Evolutionary conservation across 2,888 invertebrate genomes (phyloP).

Genomic region (Gisinianus flammeolus): DNA sequence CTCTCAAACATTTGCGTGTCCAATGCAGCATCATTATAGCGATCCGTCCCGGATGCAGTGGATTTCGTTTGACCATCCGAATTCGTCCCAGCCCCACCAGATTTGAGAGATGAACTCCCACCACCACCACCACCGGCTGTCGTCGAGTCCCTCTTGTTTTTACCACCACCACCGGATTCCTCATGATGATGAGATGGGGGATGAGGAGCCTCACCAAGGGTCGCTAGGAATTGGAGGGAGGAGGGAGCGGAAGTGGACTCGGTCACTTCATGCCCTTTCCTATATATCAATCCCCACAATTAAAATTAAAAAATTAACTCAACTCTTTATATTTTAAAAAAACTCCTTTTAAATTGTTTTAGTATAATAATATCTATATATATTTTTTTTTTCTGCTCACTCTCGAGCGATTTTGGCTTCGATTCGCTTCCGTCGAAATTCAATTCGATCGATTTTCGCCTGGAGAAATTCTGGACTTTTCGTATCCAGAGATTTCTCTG

Average conservation of each 20-base stretch:
- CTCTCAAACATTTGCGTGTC: conserved; percentile 51
- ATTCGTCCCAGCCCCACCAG: background rate
- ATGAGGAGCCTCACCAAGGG: background rate
- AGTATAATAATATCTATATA: too few species aligned
- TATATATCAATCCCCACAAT: background rate
- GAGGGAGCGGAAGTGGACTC: conserved; percentile 37
- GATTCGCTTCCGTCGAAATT: conserved; percentile 41
- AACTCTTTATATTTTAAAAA: too few species aligned
- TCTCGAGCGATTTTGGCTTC: conserved; percentile 41
- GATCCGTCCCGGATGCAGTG: background rate
- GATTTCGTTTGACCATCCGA: background rate
- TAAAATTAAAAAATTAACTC: background rate
- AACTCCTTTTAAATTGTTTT: too few species aligned
- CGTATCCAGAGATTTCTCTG: background rate
- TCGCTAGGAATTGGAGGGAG: conserved; percentile 34
- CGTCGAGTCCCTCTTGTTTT: background rate
- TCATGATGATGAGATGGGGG: background rate
- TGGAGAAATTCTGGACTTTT: conserved; percentile 25
- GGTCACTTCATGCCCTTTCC: background rate
- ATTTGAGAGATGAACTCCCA: background rate
- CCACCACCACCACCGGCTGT: background rate
- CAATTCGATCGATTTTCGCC: conserved; percentile 40
- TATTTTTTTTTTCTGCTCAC: conserved; percentile 23
- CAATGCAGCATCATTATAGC: conserved; percentile 34
- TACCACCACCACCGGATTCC: background rate